Conservation (phyloP, 2,888 invertebrate species). For the Leucoptera coffeella region DNA sequence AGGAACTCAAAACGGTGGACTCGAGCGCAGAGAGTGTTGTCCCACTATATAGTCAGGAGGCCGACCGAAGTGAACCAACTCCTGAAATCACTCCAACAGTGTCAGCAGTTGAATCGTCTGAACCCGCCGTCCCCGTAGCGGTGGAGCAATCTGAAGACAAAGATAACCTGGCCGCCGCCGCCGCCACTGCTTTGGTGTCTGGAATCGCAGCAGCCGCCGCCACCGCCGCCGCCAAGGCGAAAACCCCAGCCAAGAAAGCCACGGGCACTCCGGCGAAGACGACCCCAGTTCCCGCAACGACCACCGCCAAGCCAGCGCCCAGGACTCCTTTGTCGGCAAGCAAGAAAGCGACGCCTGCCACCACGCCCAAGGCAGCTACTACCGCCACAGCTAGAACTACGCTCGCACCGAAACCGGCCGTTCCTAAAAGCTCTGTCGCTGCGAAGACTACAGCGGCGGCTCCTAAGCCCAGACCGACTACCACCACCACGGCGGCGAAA, state of each 20-base stretch:
- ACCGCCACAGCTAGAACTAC: constrained; percentile 10
- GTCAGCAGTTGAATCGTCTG: constrained; percentile 9
- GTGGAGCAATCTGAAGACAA: constrained; percentile 11
- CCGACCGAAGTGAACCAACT: no score
- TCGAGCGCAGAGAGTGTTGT: no score
- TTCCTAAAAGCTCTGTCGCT: constrained; percentile 14
- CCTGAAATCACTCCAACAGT: constrained; percentile 13
- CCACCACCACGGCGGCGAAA: constrained; percentile 10
- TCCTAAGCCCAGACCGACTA: constrained; percentile 13
- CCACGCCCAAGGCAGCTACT: constrained; percentile 7
- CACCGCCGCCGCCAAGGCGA: constrained; percentile 11
- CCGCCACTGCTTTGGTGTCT: constrained; percentile 14
- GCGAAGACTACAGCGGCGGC: constrained; percentile 6
- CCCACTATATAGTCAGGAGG: no score
- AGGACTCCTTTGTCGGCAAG: constrained; percentile 9
- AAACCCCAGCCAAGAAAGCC: constrained; percentile 11
- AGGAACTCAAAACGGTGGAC: no score
- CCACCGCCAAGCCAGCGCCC: constrained; percentile 6
- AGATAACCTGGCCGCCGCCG: constrained; percentile 12
- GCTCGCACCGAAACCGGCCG: constrained; percentile 15
- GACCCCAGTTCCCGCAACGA: constrained; percentile 9
- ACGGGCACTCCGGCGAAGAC: constrained; percentile 11
- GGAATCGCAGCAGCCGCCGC: constrained; percentile 17
- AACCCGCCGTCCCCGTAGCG: constrained; percentile 9
- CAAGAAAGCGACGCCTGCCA: constrained; percentile 11